Base-by-base conservation (phyloP, 2,113 vertebrate species). In the Dunckerocampus dactyliophorus region DNA sequence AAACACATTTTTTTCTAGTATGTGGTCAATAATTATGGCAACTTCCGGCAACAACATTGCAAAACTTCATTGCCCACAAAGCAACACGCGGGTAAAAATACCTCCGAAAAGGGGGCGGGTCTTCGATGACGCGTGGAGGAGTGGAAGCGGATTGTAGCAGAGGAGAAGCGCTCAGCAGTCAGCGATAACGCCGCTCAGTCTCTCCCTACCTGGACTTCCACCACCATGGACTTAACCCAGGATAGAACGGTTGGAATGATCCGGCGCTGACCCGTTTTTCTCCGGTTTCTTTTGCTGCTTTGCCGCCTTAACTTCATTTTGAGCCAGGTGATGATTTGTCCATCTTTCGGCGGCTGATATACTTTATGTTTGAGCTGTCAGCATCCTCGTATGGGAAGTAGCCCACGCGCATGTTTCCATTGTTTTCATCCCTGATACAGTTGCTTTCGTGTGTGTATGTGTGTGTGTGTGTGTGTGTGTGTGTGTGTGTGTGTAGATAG, bases 121-220 rank as follows among this genome's bases (percentile, higher is more conserved):
- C 84, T 67, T 31, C 60, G 8, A 59, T 72, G 84, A 85, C 90
- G 85, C 90, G 90, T 90, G 89, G 87, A 91, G 88, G 88, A 85
- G 85, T 87, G 82, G 74, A 81, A 77, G 81, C 67, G 83, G 85
- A 85, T 88, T 83, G 81, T 79, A 61, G 63, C 71, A 55, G 79
- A 80, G 75, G 80, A 80, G 80, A 80, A 75, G 54, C 85, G 65
- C 75, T 78, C 73, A 84, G 74, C 85, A 85, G 85, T 81, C 75
- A 79, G 80, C 84, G 76, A 87, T 75, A 85, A 83, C 85, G 62
- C 81, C 42, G 83, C 79, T 79, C 75, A 68, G 58, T 61, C 77
- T 76, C 54, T 76, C 73, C 65, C 68, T 63, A 85, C 84, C 82
- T 81, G 85, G 87, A 85, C 50, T 75, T 81, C 81, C 74, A 55